Evolutionary conservation across 2,888 invertebrate genomes (phyloP).

Genomic region (Oscheius sp.): DNA sequence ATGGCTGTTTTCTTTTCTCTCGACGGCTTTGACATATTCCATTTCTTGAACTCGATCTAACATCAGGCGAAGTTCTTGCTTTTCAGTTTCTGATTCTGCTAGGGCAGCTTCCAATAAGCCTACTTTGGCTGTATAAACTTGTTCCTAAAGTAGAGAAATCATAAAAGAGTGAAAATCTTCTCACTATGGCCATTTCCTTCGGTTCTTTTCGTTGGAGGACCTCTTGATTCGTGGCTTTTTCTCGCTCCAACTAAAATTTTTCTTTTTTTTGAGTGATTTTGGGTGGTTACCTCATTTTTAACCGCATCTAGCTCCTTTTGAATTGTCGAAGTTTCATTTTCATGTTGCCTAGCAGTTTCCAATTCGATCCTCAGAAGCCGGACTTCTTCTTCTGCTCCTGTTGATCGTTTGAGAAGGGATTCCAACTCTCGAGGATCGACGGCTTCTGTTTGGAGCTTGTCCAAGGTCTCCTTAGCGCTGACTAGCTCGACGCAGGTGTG

Average conservation of each 20-base stretch:
- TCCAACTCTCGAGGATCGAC: background rate
- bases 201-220: slow-evolving; percentile 11
- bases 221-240: slow-evolving; percentile 39
- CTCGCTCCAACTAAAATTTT: slow-evolving; percentile 39
- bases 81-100: slow-evolving; percentile 10
- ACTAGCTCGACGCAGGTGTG: slow-evolving; percentile 12
- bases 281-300: slow-evolving; percentile 3
- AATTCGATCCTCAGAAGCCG: background rate
- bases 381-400: background rate
- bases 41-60: background rate
- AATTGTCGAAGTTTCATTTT: slow-evolving; percentile 35
- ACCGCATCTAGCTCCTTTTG: slow-evolving; percentile 33
- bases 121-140: slow-evolving; percentile 39
- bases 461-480: slow-evolving; percentile 6
- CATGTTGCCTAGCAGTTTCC: slow-evolving; percentile 2
- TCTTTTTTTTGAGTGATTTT: background rate
- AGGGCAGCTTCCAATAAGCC: slow-evolving; percentile 16
- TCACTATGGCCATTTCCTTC: slow-evolving; percentile 43
- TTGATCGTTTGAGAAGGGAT: background rate
- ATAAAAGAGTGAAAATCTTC: background rate
- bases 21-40: too few species aligned
- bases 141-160: slow-evolving; percentile 46
- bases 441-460: background rate
- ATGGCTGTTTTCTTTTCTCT: background rate
- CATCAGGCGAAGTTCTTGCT: background rate